These are phyloP conservation scores for Chelon auratus DNA, from an alignment of 2,797 vertebrate species.

Conservation along the genomic window DNA sequence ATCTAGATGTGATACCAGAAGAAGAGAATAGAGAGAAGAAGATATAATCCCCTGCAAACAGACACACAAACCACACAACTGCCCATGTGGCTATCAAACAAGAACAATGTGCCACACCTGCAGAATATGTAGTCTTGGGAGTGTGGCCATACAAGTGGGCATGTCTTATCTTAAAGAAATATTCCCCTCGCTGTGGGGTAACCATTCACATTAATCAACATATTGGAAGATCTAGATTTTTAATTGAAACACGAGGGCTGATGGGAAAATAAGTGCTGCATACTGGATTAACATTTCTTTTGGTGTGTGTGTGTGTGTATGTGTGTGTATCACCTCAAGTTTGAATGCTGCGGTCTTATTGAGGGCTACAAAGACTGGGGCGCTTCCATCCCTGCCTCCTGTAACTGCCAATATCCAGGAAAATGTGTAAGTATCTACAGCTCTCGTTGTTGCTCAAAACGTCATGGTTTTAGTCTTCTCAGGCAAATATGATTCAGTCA, in stretches of 20 bases:
- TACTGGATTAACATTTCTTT: not conserved
- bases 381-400: conserved; percentile 75
- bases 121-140: not conserved
- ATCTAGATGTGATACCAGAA: too few species aligned
- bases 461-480: not conserved
- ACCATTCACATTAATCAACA: not conserved
- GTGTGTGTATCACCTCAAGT: conserved; percentile 50
- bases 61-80: conserved; percentile 1
- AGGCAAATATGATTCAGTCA: too few species aligned
- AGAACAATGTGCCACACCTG: not conserved
- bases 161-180: conserved; percentile 26
- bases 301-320: not conserved
- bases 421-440: conserved; percentile 73
- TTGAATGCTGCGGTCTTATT: conserved; percentile 80
- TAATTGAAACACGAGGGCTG: not conserved
- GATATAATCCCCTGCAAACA: not conserved
- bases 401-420: conserved; percentile 79
- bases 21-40: too few species aligned
- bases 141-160: not conserved
- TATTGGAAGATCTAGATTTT: not conserved
- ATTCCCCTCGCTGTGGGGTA: not conserved
- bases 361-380: conserved; percentile 84
- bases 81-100: not conserved
- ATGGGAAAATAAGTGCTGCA: not conserved
- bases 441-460: not conserved